Evolutionary conservation across 2,888 invertebrate species (phyloP), one percentile per base, ranked within the genome.

Genomic region (Aromia moschata): DNA sequence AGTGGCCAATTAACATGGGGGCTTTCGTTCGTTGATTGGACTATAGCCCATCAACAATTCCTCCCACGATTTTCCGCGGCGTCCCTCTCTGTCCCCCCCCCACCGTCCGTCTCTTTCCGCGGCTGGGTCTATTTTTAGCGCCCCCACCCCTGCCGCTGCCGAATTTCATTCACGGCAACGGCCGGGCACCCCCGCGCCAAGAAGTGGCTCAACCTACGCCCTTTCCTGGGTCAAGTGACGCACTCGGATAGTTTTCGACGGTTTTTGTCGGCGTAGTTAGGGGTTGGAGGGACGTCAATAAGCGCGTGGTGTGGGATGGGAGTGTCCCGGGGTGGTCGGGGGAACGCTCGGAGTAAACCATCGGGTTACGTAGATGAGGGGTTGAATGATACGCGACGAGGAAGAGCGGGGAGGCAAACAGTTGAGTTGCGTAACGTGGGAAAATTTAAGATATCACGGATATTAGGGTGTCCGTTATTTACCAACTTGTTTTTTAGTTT

Each of bases 141-240:
- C 49, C 49, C 49, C 49, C 49, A 49, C n/a, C 49, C 38, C 18
- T 38, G 18, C 14, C 49, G 18, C 14, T 25, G 25, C 25, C 49
- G 38, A 49, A 49, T 49, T 49, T 49, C 49, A 49, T 49, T 49
- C 49, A 49, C 49, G 49, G 49, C 38, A 20, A 38, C 37, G n/a
- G 43, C 12, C 15, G n/a, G 7, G 25, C 18, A 18, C 18, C 49
- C 49, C 49, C 37, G 18, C 3, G 11, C 38, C 25, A 38, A 49
- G 49, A 49, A 38, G 10, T 38, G 20, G 47, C 31, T 37, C 43
- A 43, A 20, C 43, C 47, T 20, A 49, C 47, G 49, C 49, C 49
- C 33, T 37, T 15, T 20, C 14, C 17, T 3, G 2, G 9, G 38
- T 3, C 9, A 33, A 36, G 33, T 38, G 38, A 20, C 38, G 47